Conservation (phyloP, 35 echinoderm and acorn worm genomes). For the Strongylocentrotus purpuratus region DNA sequence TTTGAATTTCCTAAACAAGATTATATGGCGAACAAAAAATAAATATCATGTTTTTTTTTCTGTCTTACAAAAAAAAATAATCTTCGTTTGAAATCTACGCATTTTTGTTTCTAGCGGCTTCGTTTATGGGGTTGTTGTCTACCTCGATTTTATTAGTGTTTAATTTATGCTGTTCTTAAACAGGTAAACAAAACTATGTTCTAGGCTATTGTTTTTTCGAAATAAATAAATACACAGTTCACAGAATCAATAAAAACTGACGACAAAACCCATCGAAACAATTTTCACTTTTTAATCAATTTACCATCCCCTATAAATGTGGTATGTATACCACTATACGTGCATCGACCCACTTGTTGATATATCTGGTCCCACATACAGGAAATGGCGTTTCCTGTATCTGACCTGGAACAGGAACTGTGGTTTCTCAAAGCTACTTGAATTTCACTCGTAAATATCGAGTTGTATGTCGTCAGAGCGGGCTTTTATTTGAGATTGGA, state of each 20-base stretch:
- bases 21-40: no score
- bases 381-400: slow-evolving; percentile 26
- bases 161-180: no score
- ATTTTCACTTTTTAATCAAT: not conserved
- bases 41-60: no score
- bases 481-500: not conserved
- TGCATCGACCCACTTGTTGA: not conserved
- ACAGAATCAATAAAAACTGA: not conserved
- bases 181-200: no score
- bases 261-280: not conserved
- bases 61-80: no score
- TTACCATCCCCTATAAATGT: not conserved
- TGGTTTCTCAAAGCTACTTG: not conserved
- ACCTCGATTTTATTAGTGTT: no score
- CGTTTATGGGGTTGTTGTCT: no score
- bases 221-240: no score
- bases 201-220: no score
- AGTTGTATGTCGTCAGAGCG: not conserved
- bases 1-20: no score
- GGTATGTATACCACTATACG: not conserved
- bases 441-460: not conserved
- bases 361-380: slow-evolving; percentile 19
- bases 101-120: no score
- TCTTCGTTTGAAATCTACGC: no score
- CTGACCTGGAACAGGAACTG: not conserved